Evolutionary conservation across 2,888 invertebrate species (phyloP).

Genomic region (Octonoba sinensis): DNA sequence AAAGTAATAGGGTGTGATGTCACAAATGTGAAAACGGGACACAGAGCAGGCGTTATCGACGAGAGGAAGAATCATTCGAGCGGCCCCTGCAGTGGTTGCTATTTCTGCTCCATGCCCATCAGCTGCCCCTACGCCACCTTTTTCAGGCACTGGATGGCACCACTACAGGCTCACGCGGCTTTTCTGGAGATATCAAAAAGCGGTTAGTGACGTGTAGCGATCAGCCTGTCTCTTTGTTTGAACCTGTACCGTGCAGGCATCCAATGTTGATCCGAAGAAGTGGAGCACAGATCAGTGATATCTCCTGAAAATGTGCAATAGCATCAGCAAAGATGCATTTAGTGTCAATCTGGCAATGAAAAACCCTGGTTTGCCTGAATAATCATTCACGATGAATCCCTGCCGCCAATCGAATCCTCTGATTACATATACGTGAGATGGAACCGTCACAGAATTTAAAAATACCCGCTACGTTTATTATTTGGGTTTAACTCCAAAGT

Average conservation of each 20-base stretch:
- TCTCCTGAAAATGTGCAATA: not conserved
- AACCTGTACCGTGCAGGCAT: not conserved
- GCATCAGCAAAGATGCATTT: conserved; percentile 6
- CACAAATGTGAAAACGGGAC: too few relatives aligned
- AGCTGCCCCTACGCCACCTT: not conserved
- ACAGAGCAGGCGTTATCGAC: too few relatives aligned
- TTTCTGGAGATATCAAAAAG: conserved; percentile 3
- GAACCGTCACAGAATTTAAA: too few relatives aligned
- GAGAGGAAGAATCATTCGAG: too few relatives aligned
- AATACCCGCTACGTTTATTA: too few relatives aligned
- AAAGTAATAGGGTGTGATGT: too few relatives aligned
- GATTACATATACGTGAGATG: not conserved
- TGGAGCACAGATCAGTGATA: not conserved
- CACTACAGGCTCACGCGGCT: conserved; percentile 5
- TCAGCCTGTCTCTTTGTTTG: not conserved
- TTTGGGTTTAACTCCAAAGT: too few relatives aligned
- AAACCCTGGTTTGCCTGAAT: not conserved
- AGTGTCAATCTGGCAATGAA: not conserved
- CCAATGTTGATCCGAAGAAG: not conserved
- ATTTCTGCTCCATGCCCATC: too few relatives aligned
- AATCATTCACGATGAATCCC: not conserved
- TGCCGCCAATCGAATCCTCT: not conserved
- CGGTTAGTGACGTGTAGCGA: not conserved
- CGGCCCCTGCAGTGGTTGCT: too few relatives aligned
- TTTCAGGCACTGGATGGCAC: not conserved